Evolutionary conservation across 1,140 invertebrate species (phyloP).

Genomic region (Drosophila virilis): DNA sequence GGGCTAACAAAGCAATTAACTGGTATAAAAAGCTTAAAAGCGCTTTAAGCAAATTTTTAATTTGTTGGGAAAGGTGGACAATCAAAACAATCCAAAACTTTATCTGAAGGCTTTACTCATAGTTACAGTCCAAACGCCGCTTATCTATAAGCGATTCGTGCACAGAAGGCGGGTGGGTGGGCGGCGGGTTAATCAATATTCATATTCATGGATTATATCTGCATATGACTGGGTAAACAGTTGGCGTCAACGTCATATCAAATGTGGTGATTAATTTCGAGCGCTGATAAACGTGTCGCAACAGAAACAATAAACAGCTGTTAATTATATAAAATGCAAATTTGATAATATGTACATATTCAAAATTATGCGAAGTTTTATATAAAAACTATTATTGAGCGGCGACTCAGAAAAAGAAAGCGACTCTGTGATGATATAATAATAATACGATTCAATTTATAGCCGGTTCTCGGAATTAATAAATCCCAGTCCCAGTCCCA

Average conservation of each 20-base stretch:
- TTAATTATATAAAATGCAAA: conserved; percentile 70
- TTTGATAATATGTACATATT: conserved; percentile 21
- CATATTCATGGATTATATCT: conserved; percentile 14
- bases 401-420: conserved; percentile 61
- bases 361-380: conserved; percentile 48
- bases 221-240: background rate
- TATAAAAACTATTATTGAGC: conserved; percentile 12
- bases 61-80: conserved; percentile 5
- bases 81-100: background rate
- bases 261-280: conserved; percentile 24
- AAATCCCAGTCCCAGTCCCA: conserved; percentile 13
- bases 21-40: conserved; percentile 2
- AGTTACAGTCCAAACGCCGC: background rate
- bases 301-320: conserved; percentile 52
- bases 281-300: conserved; percentile 20
- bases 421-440: conserved; percentile 67
- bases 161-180: background rate
- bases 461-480: conserved; percentile 54
- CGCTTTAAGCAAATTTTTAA: background rate
- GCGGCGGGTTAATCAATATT: conserved; percentile 7
- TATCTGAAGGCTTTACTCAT: conserved; percentile 5
- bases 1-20: conserved; percentile 27
- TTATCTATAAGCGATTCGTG: conserved; percentile 14
- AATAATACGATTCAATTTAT: conserved; percentile 65
- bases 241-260: conserved; percentile 21